Evolutionary conservation across 2,113 vertebrate genomes (phyloP).

Genomic region (Pseudorectes ferrugineus): DNA sequence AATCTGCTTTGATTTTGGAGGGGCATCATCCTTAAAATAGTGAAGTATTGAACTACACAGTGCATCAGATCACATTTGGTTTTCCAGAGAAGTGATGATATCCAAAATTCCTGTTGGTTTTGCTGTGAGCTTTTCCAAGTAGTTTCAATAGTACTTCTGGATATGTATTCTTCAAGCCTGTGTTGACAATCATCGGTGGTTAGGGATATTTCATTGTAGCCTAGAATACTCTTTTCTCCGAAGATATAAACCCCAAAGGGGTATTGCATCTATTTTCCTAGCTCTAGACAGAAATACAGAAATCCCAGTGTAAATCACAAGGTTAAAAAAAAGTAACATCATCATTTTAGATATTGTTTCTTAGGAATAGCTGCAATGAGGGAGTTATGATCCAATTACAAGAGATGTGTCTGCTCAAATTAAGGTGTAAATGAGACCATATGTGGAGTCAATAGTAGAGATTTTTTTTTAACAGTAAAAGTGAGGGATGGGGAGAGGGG

Average conservation of each 20-base stretch:
- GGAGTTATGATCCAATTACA: background rate
- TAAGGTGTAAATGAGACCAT: background rate
- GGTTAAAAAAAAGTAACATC: rapidly evolving
- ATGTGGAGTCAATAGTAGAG: background rate
- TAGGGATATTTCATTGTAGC: background rate
- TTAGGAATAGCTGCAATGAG: background rate
- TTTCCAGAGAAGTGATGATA: background rate
- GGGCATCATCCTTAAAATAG: background rate
- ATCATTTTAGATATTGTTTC: background rate
- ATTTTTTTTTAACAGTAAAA: background rate
- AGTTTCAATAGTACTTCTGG: background rate
- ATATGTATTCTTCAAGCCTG: background rate
- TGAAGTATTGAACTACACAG: background rate
- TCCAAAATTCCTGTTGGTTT: background rate
- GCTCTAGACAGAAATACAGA: background rate
- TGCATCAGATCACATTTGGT: background rate
- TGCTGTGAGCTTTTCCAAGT: background rate
- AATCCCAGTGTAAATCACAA: background rate
- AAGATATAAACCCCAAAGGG: background rate
- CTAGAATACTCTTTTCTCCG: background rate
- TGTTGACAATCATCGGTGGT: background rate
- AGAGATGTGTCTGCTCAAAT: background rate
- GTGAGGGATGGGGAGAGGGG: background rate
- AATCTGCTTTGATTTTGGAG: background rate
- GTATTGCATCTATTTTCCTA: background rate